These are phyloP conservation scores for Pararge aegeria DNA, from an alignment of 1,140 invertebrate genomes.

Conservation along the genomic window DNA sequence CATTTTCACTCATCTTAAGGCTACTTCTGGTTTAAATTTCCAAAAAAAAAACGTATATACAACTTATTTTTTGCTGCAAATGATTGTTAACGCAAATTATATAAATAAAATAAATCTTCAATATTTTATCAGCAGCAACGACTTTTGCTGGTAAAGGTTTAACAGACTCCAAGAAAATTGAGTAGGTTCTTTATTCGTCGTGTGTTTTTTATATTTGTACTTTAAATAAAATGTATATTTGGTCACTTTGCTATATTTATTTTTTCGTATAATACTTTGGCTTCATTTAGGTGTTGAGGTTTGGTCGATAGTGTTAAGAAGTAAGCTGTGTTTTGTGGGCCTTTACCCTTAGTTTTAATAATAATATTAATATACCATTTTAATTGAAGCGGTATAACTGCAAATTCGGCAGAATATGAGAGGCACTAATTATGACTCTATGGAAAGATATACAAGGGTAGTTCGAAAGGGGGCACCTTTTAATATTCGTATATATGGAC, in stretches of 20 bases:
- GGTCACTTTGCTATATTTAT: background rate
- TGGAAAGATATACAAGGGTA: too few species aligned
- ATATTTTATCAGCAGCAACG: background rate
- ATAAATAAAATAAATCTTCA: too few species aligned
- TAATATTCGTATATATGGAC: too few species aligned
- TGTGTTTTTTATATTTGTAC: background rate
- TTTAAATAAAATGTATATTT: background rate
- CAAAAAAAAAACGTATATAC: too few species aligned
- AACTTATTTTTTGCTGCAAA: too few species aligned
- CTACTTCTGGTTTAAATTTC: background rate
- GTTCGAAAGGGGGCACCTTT: too few species aligned
- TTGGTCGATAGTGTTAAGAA: background rate
- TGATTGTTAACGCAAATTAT: too few species aligned
- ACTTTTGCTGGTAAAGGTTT: background rate
- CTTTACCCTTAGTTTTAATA: slow-evolving; percentile 17
- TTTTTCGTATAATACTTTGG: background rate
- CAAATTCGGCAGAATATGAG: too few species aligned
- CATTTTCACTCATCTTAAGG: background rate
- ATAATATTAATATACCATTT: background rate
- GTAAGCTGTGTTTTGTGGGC: background rate
- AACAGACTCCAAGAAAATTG: background rate
- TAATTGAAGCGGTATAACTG: too few species aligned
- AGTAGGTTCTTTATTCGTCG: background rate
- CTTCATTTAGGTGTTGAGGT: background rate
- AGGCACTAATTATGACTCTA: too few species aligned